These are phyloP conservation scores for Nannospalax galili DNA, from an alignment of 2,113 vertebrate genomes.

Conservation along the genomic window DNA sequence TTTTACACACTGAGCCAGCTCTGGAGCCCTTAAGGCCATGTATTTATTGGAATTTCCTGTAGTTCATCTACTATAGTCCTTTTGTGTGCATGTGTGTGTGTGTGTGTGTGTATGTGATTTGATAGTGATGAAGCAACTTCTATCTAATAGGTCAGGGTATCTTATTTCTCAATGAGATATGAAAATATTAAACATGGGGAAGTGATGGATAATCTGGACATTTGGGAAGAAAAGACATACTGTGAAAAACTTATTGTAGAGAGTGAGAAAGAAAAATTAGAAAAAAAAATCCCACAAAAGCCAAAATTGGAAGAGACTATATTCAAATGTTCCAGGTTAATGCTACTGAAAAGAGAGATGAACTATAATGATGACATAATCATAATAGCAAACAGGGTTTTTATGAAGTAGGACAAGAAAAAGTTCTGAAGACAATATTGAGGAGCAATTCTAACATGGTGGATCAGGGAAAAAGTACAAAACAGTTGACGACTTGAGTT, in stretches of 20 bases:
- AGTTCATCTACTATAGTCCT: not conserved
- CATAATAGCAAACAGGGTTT: not conserved
- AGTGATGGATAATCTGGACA: not conserved
- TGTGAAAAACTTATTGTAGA: conserved; percentile 2
- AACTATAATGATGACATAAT: not conserved
- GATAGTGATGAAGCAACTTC: not conserved
- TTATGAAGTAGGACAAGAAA: not conserved
- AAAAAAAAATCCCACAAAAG: not conserved
- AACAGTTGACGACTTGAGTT: not conserved
- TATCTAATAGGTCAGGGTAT: not conserved
- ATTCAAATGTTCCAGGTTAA: not conserved
- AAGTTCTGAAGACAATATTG: not conserved
- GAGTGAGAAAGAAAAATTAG: not conserved
- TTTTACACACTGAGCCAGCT: not conserved
- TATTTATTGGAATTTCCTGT: not conserved
- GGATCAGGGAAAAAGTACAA: not conserved
- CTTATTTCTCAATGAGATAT: conserved; percentile 1
- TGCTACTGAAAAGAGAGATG: not conserved
- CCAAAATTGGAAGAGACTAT: not conserved
- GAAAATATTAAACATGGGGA: not conserved
- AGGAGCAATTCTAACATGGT: not conserved
- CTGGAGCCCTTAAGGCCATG: not conserved
- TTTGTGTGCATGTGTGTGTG: too few relatives aligned
- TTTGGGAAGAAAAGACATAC: conserved; percentile 21
- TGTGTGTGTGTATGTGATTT: too few relatives aligned